Percentiles rank a stretch among this genome's conserved stretches.
These are phyloP conservation scores for Oligia fasciuncula DNA, from an alignment of 2,888 invertebrate species.

Conservation along the genomic window DNA sequence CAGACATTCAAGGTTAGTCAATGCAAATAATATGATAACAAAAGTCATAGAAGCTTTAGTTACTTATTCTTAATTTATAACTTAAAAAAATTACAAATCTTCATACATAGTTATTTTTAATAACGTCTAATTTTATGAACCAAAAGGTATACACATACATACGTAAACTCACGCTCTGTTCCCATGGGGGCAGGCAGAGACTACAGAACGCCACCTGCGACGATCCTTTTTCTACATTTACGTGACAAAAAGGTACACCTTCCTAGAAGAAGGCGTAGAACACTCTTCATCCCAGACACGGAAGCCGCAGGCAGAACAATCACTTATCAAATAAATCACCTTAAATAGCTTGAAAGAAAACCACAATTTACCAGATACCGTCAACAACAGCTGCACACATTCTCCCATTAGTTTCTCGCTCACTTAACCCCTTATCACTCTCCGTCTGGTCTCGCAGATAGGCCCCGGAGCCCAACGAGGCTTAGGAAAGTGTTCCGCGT, in stretches of 20 bases:
- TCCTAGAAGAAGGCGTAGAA: too few species aligned
- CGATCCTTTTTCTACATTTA: too few species aligned
- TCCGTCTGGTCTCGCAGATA: slow-evolving; percentile 50
- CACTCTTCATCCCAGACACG: neutral
- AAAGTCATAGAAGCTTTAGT: neutral
- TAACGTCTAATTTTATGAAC: neutral
- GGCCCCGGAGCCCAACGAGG: slow-evolving; percentile 48
- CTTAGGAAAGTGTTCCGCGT: slow-evolving; percentile 56
- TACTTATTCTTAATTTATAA: too few species aligned
- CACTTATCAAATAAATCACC: neutral
- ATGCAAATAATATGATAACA: neutral
- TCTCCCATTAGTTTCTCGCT: slow-evolving; percentile 41
- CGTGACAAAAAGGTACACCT: neutral
- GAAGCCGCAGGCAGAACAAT: neutral
- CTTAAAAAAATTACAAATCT: neutral
- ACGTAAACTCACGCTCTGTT: neutral
- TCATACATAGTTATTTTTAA: neutral
- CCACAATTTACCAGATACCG: slow-evolving; percentile 21
- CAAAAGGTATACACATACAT: neutral
- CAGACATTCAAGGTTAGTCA: slow-evolving; percentile 91
- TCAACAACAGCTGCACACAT: slow-evolving; percentile 23
- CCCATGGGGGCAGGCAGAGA: neutral
- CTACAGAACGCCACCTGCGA: neutral
- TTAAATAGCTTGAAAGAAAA: slow-evolving; percentile 13
- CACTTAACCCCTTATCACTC: slow-evolving; percentile 53